These are phyloP conservation scores for Melieria picta DNA, from an alignment of 2,888 invertebrate genomes.

Conservation along the genomic window DNA sequence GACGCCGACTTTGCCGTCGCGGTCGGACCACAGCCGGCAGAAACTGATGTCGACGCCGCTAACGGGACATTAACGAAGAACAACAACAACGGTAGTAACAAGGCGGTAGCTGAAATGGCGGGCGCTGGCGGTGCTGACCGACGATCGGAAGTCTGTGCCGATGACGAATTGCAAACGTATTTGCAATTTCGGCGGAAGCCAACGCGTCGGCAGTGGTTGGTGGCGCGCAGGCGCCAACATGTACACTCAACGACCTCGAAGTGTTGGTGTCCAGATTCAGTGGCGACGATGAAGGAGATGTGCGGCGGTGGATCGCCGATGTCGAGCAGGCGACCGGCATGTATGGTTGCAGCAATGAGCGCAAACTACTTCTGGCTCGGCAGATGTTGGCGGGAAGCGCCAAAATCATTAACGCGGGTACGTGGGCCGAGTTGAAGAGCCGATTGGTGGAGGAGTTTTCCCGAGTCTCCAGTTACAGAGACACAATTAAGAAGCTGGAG, in stretches of 20 bases:
- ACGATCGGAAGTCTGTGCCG: too few species aligned
- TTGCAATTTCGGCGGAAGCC: neutral
- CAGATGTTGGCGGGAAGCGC: constrained; percentile 12
- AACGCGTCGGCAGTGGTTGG: neutral
- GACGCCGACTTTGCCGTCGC: neutral
- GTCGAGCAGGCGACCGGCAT: constrained; percentile 3
- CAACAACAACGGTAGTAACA: too few species aligned
- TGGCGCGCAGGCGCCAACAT: neutral
- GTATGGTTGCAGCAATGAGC: constrained; percentile 7
- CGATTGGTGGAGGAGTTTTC: neutral
- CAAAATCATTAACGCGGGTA: neutral
- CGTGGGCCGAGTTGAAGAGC: constrained; percentile 2
- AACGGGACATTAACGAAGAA: neutral
- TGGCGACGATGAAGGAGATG: constrained; percentile 1
- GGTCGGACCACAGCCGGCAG: neutral
- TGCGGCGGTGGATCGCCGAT: constrained; percentile 3
- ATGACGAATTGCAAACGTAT: neutral
- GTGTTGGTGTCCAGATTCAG: constrained; percentile 6
- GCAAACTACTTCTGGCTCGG: constrained; percentile 10
- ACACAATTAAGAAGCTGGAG: constrained; percentile 15
- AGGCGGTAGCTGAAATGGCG: too few species aligned
- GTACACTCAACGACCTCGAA: constrained; percentile 8
- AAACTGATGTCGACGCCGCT: neutral
- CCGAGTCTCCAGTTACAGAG: constrained; percentile 6
- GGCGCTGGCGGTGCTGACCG: too few species aligned